phyloP scores from a whole-genome alignment of 2,888 invertebrate genomes.

The Thymelicus lineola region DNA sequence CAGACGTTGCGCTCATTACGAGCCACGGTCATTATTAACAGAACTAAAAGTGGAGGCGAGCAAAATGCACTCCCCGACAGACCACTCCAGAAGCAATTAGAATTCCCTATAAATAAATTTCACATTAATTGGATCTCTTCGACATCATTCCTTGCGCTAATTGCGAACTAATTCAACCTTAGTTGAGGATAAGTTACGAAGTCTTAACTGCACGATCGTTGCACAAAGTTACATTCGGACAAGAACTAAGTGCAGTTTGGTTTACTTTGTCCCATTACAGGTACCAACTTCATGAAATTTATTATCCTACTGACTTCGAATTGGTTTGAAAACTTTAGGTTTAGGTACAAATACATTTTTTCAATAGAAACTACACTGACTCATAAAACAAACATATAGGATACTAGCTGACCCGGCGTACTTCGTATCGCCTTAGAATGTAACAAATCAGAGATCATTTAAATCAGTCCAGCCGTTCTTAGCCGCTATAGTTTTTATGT shows the following conservation, averaged over 20 bases:
- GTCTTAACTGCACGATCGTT: conserved; percentile 3
- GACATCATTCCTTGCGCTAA: conserved; percentile 39
- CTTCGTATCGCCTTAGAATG: too few species aligned
- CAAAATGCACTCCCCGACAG: conserved; percentile 43
- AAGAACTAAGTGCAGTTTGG: too few species aligned
- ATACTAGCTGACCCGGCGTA: too few species aligned
- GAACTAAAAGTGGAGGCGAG: conserved; percentile 27
- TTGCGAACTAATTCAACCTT: conserved; percentile 42
- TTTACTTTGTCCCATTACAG: too few species aligned
- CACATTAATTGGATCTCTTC: conserved; percentile 45
- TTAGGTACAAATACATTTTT: too few species aligned
- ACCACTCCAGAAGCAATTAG: conserved; percentile 49
- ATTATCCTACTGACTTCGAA: too few species aligned
- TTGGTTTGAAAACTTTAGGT: background rate
- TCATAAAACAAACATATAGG: too few species aligned
- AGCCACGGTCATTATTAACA: conserved; percentile 39
- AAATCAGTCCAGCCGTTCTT: too few species aligned
- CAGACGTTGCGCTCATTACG: conserved; percentile 43
- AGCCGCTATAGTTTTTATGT: too few species aligned
- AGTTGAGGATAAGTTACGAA: conserved; percentile 19
- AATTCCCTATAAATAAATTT: conserved; percentile 46
- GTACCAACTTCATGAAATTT: too few species aligned
- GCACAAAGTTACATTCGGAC: background rate
- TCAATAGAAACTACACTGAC: too few species aligned
- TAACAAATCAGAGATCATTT: too few species aligned